These are phyloP conservation scores for Carcina quercana DNA, from an alignment of 2,888 invertebrate genomes.

Conservation along the genomic window DNA sequence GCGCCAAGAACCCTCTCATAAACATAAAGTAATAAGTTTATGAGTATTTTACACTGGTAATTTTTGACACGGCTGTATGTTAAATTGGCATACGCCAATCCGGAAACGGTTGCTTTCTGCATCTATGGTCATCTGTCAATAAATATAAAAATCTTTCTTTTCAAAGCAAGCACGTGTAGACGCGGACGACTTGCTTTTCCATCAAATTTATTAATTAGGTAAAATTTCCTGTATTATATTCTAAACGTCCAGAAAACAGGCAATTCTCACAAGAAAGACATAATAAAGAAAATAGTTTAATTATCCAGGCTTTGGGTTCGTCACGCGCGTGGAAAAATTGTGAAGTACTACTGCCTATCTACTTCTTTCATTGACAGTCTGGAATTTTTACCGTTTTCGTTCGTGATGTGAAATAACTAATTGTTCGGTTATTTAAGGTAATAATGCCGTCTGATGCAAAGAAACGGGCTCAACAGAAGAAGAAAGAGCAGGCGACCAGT, in stretches of 20 bases:
- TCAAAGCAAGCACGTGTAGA: conserved; percentile 67
- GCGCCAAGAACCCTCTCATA: too few species aligned
- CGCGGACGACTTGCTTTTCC: conserved; percentile 57
- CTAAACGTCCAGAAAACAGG: conserved; percentile 3
- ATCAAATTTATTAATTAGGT: too few species aligned
- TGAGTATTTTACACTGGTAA: too few species aligned
- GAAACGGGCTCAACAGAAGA: conserved; percentile 97
- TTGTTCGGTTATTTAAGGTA: conserved; percentile 20
- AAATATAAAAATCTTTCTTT: too few species aligned
- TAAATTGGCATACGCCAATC: too few species aligned
- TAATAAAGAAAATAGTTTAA: neutral
- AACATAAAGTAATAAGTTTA: too few species aligned
- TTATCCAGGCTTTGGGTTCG: neutral
- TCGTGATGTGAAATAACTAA: neutral
- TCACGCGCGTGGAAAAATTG: conserved; percentile 3
- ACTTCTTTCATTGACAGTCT: conserved; percentile 8
- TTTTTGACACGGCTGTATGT: too few species aligned
- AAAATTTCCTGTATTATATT: conserved; percentile 38
- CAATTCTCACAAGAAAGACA: neutral
- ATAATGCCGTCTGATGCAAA: conserved; percentile 99
- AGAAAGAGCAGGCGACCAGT: conserved; percentile 93
- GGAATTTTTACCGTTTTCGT: neutral
- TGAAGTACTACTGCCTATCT: conserved; percentile 4
- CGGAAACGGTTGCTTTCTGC: too few species aligned
- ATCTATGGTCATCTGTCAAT: too few species aligned